A percentile compares a stretch with the other conserved stretches of the same genome.
Conservation (phyloP, 2,797 vertebrate genomes). For the Streptopelia turtur region DNA sequence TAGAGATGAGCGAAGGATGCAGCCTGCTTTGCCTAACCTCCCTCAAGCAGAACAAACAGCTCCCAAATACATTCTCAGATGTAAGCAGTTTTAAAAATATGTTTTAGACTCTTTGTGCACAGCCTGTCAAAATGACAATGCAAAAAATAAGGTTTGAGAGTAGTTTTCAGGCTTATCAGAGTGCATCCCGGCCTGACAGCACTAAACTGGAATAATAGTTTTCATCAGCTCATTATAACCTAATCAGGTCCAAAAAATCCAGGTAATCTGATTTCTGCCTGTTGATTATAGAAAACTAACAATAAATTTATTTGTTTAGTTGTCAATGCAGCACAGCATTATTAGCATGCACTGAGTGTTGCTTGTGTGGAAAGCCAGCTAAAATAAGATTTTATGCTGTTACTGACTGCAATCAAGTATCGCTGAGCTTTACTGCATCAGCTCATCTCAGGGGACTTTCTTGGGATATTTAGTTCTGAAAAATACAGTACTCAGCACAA, state of each 20-base stretch:
- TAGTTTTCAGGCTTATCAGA: not conserved
- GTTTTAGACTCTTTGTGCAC: not conserved
- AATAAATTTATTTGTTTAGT: not conserved
- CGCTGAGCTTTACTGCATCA: conserved; percentile 32
- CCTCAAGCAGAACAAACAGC: not conserved
- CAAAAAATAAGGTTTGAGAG: not conserved
- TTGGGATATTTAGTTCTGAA: not conserved
- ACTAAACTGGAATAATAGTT: not conserved
- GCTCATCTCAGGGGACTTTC: not conserved
- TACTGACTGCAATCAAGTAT: not conserved
- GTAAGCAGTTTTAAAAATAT: not conserved
- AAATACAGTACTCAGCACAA: not conserved
- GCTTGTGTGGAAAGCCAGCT: not conserved
- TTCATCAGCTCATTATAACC: not conserved
- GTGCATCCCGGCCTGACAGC: not conserved
- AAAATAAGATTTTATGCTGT: conserved; percentile 39
- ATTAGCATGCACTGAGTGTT: not conserved
- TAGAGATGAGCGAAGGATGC: accelerated
- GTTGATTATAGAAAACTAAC: not conserved
- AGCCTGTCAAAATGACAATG: not conserved
- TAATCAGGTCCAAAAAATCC: not conserved
- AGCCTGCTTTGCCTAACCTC: not conserved
- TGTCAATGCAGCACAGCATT: not conserved
- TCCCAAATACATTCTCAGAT: not conserved
- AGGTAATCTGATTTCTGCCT: not conserved